Percentiles rank a stretch among this genome's conserved stretches.
phyloP scores from a whole-genome alignment of 2,888 invertebrate genomes.

The Sminthurinus aureus region DNA sequence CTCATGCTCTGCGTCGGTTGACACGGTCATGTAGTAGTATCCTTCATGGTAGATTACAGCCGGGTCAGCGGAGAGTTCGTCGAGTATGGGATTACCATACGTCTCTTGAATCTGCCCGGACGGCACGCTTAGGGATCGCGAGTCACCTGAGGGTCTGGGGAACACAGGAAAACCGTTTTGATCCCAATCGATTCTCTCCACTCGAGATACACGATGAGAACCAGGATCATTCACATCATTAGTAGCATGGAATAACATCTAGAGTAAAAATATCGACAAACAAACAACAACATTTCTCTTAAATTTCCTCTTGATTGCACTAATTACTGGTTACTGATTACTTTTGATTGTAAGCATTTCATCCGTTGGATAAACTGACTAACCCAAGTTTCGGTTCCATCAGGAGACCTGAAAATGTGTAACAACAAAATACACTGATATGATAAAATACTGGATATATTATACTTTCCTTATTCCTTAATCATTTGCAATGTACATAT shows the following conservation, averaged over 20 bases:
- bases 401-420: conserved; percentile 25
- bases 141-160: conserved; percentile 45
- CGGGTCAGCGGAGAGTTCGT: conserved; percentile 44
- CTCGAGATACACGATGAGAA: conserved; percentile 40
- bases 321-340: no score
- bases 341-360: no score
- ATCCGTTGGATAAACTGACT: no score
- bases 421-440: neutral
- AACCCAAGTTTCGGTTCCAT: conserved; percentile 46
- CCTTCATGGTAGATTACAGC: conserved; percentile 33
- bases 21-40: conserved; percentile 43
- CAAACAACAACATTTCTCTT: neutral
- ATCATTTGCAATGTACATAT: no score
- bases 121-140: conserved; percentile 32
- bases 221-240: conserved; percentile 38
- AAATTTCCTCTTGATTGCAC: no score
- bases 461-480: no score
- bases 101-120: conserved; percentile 46
- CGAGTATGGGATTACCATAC: conserved; percentile 43
- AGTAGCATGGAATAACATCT: conserved; percentile 47
- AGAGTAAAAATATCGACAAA: neutral
- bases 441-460: no score
- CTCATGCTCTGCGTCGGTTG: conserved; percentile 41
- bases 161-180: conserved; percentile 42
- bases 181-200: conserved; percentile 45